Evolutionary conservation across 2,113 vertebrate species (phyloP), one percentile per base, ranked within the genome.

Genomic region (Zingel zingel): DNA sequence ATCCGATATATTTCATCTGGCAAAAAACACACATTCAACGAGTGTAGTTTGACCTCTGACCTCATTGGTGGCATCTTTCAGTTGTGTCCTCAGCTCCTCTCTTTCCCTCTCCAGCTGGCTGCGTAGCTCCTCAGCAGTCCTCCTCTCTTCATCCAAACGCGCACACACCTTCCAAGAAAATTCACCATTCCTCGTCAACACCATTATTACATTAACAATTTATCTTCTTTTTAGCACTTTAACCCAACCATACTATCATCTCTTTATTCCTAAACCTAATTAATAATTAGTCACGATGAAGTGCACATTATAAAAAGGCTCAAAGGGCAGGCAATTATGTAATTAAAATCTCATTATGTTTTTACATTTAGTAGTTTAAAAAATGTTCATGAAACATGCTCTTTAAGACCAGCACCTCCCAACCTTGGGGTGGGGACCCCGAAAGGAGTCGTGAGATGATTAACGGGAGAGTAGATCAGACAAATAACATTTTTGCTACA

Each of bases 131-230:
- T 97, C 96, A 0, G 89, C 92, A 53, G 91, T 94, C 82, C 92
- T 97, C 90, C 95, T 97, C 90, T 97, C 92, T 81, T 97, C 96
- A 10, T 98, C 97, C 77, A 97, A 85, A 86, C 95, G 94, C 18
- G 83, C 43, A 74, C 91, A 82, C 10, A 90, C 89, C 77, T 92
- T 81, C 19, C 36, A 83, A 90, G 48, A 82, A 83, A 48, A 85
- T 45, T 23, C 10, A 33, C n/a, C n/a, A n/a, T n/a, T 25, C 54
- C 45, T 71, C 54, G 77, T 84, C 47, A 83, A 56, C 66, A 73
- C n/a, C 27, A 43, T 65, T 43, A 36, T 30, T 15, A 70, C 43
- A 86, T 63, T 14, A n/a, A 45, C 21, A 53, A 16, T 16, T 23
- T 4, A 10, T 72, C 66, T 80, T 21, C 53, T 62, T 56, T 68